These are phyloP conservation scores for Diacarnus erythraeanus DNA, from an alignment of 37 sponge, comb jelly and placozoan species.

Conservation along the genomic window DNA sequence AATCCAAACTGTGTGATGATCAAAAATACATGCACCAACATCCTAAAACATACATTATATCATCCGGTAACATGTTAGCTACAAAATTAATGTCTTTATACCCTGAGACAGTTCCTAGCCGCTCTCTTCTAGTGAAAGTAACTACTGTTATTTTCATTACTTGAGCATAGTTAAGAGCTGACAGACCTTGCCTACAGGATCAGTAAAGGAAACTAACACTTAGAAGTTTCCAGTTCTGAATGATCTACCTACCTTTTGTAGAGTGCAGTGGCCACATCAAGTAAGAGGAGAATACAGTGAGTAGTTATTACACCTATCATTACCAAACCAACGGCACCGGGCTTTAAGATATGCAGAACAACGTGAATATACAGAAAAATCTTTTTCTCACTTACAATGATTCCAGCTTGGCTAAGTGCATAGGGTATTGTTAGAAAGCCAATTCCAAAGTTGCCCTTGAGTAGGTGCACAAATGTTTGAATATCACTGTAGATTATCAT, in stretches of 20 bases:
- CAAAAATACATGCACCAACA: slow-evolving; percentile 77
- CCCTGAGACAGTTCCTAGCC: slow-evolving; percentile 11
- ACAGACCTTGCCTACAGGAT: slow-evolving; percentile 18
- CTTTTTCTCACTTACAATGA: slow-evolving; percentile 51
- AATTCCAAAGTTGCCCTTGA: slow-evolving; percentile 93
- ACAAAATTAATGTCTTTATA: background rate
- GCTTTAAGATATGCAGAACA: slow-evolving; percentile 6
- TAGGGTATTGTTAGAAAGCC: slow-evolving; percentile 85
- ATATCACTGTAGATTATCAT: slow-evolving; percentile 55
- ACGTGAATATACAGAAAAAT: background rate
- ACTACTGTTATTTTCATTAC: slow-evolving; percentile 56
- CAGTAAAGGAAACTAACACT: background rate
- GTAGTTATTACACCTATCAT: slow-evolving; percentile 66
- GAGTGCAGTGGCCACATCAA: slow-evolving; percentile 12
- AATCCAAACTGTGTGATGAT: slow-evolving; percentile 93
- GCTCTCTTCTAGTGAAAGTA: background rate
- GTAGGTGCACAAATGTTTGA: slow-evolving; percentile 73
- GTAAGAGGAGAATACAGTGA: slow-evolving; percentile 79
- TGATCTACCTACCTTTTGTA: background rate
- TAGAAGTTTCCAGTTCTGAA: background rate
- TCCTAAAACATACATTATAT: slow-evolving; percentile 22
- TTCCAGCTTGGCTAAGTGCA: slow-evolving; percentile 72
- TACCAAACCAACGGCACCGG: slow-evolving; percentile 43
- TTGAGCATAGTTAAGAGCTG: slow-evolving; percentile 72
- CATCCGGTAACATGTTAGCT: background rate